Evolutionary conservation across 64 coral and sea anemone genomes (phyloP), one percentile per base, ranked within the genome.

Genomic region (Trachythela sp.): DNA sequence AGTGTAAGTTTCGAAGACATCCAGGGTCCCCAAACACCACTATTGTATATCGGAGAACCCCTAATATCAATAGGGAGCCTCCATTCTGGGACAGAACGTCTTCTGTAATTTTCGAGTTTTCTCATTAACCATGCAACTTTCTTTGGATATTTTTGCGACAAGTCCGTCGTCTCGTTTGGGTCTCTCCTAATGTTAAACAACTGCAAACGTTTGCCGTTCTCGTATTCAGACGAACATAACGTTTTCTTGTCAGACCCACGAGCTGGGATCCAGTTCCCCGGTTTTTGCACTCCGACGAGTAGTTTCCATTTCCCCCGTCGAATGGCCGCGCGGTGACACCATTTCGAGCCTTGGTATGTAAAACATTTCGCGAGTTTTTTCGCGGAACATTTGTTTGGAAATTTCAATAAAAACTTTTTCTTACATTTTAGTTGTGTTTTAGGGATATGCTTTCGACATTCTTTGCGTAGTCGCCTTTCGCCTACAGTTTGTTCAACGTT

Each of bases 121-220:
- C 27, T 30, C 37, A 80, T 35, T 8, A 80, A 80, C 32, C 75
- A 30, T 2, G 31, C 37, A 15, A 80, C 75, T 80, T 37, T 39
- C 15, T 80, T 8, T 2, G 75, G 75, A 39, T 80, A 80, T 36
- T 10, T 34, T 15, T 35, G 4, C 15, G 75, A 35, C 13, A 80
- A 6, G 33, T 80, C 75, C 1, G 2, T 35, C 3, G 3, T 80
- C 37, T 80, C 75, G 15, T 15, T 35, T 8, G 75, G 75, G 8
- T 80, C 75, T 18, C 18, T 80, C 75, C 37, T 80, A 8, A 80
- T 36, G 37, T 80, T 80, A 80, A 80, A 80, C 75, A 80, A 37
- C 33, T 80, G 31, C 30, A 80, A 35, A 17, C 13, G 37, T 35
- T 36, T 35, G 20, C 15, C 6, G 33, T 38, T 80, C 37, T 80